These are phyloP conservation scores for Arbacia lixula DNA, from an alignment of 53 echinoderm and acorn worm species.

Conservation along the genomic window DNA sequence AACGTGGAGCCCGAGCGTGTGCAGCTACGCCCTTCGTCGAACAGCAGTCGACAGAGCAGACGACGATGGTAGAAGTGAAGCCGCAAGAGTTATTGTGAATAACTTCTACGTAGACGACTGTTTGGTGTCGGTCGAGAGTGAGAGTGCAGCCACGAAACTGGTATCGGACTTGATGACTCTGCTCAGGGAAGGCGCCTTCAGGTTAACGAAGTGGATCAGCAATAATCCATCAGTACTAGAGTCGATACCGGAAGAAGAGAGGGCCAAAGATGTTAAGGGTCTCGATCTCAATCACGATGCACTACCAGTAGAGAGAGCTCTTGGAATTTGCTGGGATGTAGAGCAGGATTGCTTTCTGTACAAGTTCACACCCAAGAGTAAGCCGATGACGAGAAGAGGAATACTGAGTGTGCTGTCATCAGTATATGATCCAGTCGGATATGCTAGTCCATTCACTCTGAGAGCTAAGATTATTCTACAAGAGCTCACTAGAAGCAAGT, in stretches of 20 bases:
- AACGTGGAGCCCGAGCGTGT: too few species aligned
- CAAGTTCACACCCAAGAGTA: conserved; percentile 23
- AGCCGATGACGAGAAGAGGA: conserved; percentile 48
- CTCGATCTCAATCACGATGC: conserved; percentile 34
- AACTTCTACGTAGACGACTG: conserved; percentile 66
- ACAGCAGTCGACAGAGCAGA: too few species aligned
- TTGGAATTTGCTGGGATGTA: conserved; percentile 56
- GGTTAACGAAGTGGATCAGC: conserved; percentile 69
- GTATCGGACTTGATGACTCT: conserved; percentile 35
- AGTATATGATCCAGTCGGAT: conserved; percentile 59
- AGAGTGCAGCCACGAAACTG: conserved; percentile 29
- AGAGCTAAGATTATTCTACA: conserved; percentile 16
- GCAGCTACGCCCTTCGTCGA: too few species aligned
- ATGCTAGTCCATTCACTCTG: too few species aligned
- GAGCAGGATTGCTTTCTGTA: conserved; percentile 40
- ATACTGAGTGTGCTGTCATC: conserved; percentile 48
- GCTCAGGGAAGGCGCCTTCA: conserved; percentile 61
- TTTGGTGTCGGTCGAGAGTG: conserved; percentile 26
- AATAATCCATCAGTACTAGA: conserved; percentile 54
- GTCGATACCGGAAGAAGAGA: conserved; percentile 49
- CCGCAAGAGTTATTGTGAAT: background rate
- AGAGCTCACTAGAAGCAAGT: background rate
- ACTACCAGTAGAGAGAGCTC: conserved; percentile 40
- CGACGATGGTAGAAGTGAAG: too few species aligned
- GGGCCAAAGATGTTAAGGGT: conserved; percentile 40